Evolutionary conservation across 2,113 vertebrate species (phyloP), one percentile per base, ranked within the genome.

Genomic region (Phalacrocorax carbo): DNA sequence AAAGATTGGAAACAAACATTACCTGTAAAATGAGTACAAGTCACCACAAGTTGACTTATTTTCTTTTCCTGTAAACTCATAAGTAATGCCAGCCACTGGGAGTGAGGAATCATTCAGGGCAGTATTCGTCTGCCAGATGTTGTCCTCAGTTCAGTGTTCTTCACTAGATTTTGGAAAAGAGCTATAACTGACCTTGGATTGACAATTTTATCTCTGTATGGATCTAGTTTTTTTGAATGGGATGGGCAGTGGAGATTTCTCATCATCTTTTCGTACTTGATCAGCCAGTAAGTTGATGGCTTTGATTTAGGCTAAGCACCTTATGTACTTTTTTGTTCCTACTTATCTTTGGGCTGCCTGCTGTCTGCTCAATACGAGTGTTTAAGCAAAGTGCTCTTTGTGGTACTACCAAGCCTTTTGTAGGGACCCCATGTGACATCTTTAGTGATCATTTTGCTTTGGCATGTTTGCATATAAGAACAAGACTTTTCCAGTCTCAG

Each of bases 351-450:
- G 38, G 42, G 25, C 76, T 69, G 61, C 54, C 46, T 73, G 30
- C 38, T 86, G 58, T n/a, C 49, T 55, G 40, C 82, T 93, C 16
- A 36, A 5, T 27, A 1, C 23, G 29, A 69, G 38, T 1, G 0
- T 49, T 78, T n/a, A 40, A 64, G 42, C 25, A 32, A 42, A 66
- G 42, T 19, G 16, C 57, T 65, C 52, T 85, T 48, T 85, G 36
- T 4, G 15, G 30, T 34, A 15, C 46, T 19, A 15, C 30, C 2
- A 6, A 38, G 46, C 7, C 36, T 73, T 78, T 62, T 0, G 1
- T 57, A 42, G 36, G 25, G 16, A 30, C 16, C 4, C 32, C 5
- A 2, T 0, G 0, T n/a, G 60, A 30, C 36, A 30, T 10, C 38
- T 66, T 76, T 46, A 70, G 20, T 58, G 30, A 7, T 54, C 7